Conservation (phyloP, 2,888 invertebrate genomes). For the Machimus atricapillus region DNA sequence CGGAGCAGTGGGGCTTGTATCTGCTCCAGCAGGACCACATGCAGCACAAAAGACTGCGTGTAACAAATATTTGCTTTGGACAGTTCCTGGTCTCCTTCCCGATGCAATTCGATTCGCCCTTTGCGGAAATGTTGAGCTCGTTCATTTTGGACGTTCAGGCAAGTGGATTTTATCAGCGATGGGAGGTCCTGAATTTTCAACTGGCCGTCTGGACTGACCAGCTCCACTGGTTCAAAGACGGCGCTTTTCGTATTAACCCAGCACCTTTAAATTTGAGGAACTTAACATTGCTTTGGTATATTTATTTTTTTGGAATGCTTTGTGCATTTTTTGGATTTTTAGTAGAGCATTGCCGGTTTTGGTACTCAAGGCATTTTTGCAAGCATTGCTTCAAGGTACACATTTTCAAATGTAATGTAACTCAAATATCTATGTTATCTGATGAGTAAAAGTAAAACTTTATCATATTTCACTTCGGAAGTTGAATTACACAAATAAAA, state of each 20-base stretch:
- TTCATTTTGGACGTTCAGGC: conserved; percentile 50
- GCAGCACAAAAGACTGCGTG: conserved; percentile 48
- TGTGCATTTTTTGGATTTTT: not conserved
- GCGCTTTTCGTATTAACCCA: not conserved
- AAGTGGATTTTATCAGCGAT: conserved; percentile 50
- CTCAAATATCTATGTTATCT: not conserved
- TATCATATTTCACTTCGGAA: not conserved
- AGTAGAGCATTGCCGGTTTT: not conserved
- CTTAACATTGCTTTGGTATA: conserved; percentile 15
- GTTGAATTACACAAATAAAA: not conserved
- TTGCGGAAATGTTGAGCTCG: conserved; percentile 49
- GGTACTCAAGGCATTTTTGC: conserved; percentile 1
- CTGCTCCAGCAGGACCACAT: conserved; percentile 51
- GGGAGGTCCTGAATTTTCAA: conserved; percentile 42
- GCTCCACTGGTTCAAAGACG: not conserved
- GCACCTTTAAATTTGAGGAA: not conserved
- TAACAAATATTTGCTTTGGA: conserved; percentile 50
- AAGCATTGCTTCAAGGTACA: not conserved
- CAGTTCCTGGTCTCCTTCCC: conserved; percentile 51
- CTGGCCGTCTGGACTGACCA: not conserved
- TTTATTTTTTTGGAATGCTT: not conserved
- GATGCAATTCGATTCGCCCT: conserved; percentile 51
- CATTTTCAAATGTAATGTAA: not conserved
- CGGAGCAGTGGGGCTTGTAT: conserved; percentile 50
- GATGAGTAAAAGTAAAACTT: not conserved